Percentiles rank a stretch among this genome's conserved stretches.
Evolutionary conservation across 53 echinoderm and acorn worm genomes (phyloP).

Genomic region (Zoroaster sp.): DNA sequence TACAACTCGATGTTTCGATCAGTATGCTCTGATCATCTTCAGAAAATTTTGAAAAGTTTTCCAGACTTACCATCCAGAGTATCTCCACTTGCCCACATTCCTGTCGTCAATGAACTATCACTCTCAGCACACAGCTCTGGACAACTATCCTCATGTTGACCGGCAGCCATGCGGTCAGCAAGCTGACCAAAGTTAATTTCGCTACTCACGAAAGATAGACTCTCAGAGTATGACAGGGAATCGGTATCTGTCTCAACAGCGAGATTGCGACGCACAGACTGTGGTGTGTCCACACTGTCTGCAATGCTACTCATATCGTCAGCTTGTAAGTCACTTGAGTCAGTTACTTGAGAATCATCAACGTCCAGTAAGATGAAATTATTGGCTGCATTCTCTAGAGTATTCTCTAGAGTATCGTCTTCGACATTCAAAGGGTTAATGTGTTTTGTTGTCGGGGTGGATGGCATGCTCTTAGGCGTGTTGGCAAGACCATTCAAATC

Average conservation of each 20-base stretch:
- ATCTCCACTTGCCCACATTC: conserved; percentile 6
- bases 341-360: conserved; percentile 28
- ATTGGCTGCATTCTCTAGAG: background rate
- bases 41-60: background rate
- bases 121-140: conserved; percentile 10
- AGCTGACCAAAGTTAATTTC: conserved; percentile 44
- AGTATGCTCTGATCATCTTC: too few species aligned
- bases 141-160: background rate
- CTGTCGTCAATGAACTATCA: background rate
- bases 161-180: background rate
- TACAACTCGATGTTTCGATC: too few species aligned
- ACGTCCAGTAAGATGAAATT: background rate
- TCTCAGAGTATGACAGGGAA: conserved; percentile 46
- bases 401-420: background rate
- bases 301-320: conserved; percentile 30
- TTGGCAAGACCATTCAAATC: conserved; percentile 16
- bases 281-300: conserved; percentile 41
- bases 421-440: background rate
- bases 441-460: background rate
- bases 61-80: conserved; percentile 7
- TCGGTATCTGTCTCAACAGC: conserved; percentile 38
- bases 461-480: background rate
- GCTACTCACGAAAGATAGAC: conserved; percentile 28
- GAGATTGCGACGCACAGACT: conserved; percentile 1
- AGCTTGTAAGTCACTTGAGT: conserved; percentile 14